phyloP scores from a whole-genome alignment of 2,888 invertebrate genomes.

The Apamea epomidion region DNA sequence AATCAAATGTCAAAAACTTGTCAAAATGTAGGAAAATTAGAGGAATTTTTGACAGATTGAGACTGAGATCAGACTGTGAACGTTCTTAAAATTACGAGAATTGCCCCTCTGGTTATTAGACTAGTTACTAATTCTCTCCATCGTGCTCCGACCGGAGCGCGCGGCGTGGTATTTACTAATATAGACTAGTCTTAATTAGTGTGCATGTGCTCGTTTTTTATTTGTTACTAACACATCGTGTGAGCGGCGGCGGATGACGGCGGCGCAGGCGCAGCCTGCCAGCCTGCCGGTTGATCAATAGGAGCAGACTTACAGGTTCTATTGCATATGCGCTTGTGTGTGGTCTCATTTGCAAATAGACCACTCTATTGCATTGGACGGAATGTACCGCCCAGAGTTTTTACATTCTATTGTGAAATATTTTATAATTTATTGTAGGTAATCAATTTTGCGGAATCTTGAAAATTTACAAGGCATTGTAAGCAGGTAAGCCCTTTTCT shows the following conservation, averaged over 20 bases:
- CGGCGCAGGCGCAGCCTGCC: conserved; percentile 25
- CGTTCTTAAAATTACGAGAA: no score
- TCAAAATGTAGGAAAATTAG: no score
- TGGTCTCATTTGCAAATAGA: conserved; percentile 34
- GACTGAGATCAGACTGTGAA: no score
- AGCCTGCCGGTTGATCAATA: conserved; percentile 48
- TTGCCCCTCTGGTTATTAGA: conserved; percentile 13
- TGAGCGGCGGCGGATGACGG: conserved; percentile 2
- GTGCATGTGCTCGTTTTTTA: conserved; percentile 14
- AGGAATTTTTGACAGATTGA: no score
- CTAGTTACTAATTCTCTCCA: conserved; percentile 5
- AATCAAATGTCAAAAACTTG: no score
- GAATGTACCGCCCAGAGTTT: neutral
- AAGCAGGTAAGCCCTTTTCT: neutral
- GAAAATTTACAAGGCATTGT: neutral
- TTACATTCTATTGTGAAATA: conserved; percentile 29
- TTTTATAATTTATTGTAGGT: neutral
- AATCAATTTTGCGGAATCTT: neutral
- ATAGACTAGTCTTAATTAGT: conserved; percentile 24
- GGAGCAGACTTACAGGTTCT: conserved; percentile 44
- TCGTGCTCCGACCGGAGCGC: neutral
- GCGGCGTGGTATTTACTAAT: conserved; percentile 21
- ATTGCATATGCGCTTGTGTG: conserved; percentile 40
- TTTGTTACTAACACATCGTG: conserved; percentile 8
- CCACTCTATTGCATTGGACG: conserved; percentile 18